Evolutionary conservation across 2,113 vertebrate species (phyloP), one percentile per base, ranked within the genome.

Genomic region (Epinephelus lanceolatus): DNA sequence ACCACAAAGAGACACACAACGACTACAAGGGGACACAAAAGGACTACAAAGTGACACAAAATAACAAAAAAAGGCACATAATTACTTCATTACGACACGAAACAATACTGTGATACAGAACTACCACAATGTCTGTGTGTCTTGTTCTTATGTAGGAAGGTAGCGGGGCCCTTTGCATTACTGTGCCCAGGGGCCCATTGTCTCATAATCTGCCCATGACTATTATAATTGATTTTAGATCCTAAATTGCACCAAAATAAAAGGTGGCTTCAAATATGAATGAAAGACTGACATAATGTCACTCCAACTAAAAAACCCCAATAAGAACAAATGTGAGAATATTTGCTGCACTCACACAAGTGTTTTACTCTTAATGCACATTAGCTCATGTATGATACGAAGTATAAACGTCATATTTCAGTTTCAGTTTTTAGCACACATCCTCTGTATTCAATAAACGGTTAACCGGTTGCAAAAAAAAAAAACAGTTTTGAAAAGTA

Each of bases 381-480:
- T 33, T 71, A 40, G 5, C 18, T 52, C 8, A 12, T 15, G 12
- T 33, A 3, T 19, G 49, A 75, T 30, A 51, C 2, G 1, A 5
- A 19, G 30, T 57, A 52, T 68, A 23, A 78, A 61, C 69, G 37
- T 75, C 51, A 5, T 14, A 62, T 74, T 74, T 74, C 11, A 40
- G 2, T 81, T 77, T 51, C 3, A 4, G 23, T 33, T 63, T 70
- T 80, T n/a, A 63, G 47, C n/a, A 42, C 6, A 67, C 17, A 56
- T 61, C 27, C 27, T 49, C 72, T 87, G 51, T 71, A 17, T 82
- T 71, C 25, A 33, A 61, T n/a, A 19, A 71, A 65, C 5, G 47
- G 59, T 79, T 45, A 71, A 68, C n/a, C 18, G 27, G 49, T 71
- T 47, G 45, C 25, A 59, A 72, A 71, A 30, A 30, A 78, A 27